Base-by-base conservation (phyloP, 1,140 invertebrate species). In the Bacillus rossius region DNA sequence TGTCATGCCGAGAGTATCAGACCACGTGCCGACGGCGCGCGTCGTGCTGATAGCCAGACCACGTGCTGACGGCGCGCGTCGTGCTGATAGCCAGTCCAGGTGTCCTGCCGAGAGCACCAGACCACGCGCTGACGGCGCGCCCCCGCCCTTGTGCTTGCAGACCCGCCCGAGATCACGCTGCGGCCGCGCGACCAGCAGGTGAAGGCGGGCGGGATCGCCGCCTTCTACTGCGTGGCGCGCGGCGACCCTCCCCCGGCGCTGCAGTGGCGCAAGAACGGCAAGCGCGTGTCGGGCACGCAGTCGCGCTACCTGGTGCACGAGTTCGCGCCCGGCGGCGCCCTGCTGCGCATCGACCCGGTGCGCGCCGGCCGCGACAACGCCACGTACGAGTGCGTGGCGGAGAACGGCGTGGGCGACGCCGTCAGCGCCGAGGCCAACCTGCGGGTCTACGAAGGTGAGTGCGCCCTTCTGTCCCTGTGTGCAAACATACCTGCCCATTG, bases 401-500 rank as follows among this genome's bases (percentile, higher is more conserved):
- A 98, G 75, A 98, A 98, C 77, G 91, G 94, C 20, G 91, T 94
- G 8, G 95, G 94, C 1, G 94, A 96, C 76, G 91, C 93, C 13
- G 94, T 97, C 55, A 86, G 83, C 60, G 91, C 94, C 38, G 84
- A 89, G 62, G 94, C 94, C 22, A 87, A 84, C 38, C 83, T 99
- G 59, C 85, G 82, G 50, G 92, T 97, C 57, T 89, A 94, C 76
- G 85, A 92, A 82, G 83, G 92, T 95, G 79, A 82, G 87, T 81
- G 23, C 48, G n/a, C n/a, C n/a, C n/a, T n/a, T n/a, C n/a, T n/a
- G n/a, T n/a, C n/a, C n/a, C n/a, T n/a, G n/a, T n/a, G n/a, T n/a
- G n/a, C n/a, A n/a, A n/a, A n/a, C n/a, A n/a, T n/a, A n/a, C n/a
- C n/a, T n/a, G n/a, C n/a, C n/a, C n/a, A n/a, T n/a, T n/a, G n/a